Conservation (phyloP, 2,888 invertebrate species). For the Noctua comes region DNA sequence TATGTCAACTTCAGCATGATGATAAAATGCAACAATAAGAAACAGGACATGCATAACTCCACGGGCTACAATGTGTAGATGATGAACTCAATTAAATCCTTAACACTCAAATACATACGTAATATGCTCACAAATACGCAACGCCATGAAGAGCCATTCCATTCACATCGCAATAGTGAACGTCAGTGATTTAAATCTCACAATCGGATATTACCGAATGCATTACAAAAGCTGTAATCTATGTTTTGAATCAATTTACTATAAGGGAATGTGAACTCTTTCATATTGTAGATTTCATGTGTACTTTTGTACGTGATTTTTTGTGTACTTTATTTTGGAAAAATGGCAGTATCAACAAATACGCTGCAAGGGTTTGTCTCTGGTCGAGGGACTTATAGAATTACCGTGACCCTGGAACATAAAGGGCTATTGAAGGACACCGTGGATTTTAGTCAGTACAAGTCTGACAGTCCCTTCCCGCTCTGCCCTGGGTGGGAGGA, state of each 20-base stretch:
- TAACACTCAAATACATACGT: background rate
- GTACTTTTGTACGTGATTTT: too few relatives aligned
- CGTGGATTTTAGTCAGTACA: too few relatives aligned
- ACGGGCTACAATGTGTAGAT: background rate
- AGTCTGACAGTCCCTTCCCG: too few relatives aligned
- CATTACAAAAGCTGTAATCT: background rate
- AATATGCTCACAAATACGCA: conserved; percentile 18
- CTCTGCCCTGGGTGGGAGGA: too few relatives aligned
- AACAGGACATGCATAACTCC: too few relatives aligned
- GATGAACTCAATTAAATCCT: background rate
- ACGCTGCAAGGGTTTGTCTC: background rate
- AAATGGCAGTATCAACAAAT: background rate
- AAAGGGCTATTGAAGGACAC: too few relatives aligned
- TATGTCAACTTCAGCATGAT: background rate
- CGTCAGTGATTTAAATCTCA: conserved; percentile 14
- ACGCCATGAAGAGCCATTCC: background rate
- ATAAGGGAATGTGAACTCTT: conserved; percentile 23
- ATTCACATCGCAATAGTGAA: conserved; percentile 31
- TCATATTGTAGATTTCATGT: background rate
- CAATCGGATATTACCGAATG: conserved; percentile 34
- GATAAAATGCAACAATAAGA: background rate
- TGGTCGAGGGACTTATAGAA: too few relatives aligned
- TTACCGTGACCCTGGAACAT: too few relatives aligned
- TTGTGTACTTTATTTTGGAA: background rate
- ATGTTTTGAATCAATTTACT: background rate